These are phyloP conservation scores for Tolmerus cingulatus DNA, from an alignment of 2,888 invertebrate genomes.

Conservation along the genomic window DNA sequence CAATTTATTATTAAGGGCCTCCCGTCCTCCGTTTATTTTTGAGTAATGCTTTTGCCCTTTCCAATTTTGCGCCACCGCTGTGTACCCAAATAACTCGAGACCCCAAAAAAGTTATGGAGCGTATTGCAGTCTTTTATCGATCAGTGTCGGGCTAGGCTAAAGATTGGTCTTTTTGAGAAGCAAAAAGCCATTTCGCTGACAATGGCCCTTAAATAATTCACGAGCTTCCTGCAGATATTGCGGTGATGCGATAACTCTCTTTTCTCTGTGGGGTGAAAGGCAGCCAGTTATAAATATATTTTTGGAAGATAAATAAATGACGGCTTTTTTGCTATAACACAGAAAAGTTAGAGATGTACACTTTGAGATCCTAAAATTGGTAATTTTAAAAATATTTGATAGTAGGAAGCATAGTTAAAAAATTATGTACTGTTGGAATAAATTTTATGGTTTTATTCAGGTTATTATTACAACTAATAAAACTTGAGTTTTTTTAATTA, in stretches of 20 bases:
- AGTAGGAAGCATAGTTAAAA: neutral
- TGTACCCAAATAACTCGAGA: neutral
- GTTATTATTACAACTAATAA: neutral
- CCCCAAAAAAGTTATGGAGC: neutral
- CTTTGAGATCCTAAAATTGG: neutral
- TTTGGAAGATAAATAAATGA: neutral
- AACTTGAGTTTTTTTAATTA: too few relatives aligned
- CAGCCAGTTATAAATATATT: neutral
- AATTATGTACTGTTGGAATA: neutral
- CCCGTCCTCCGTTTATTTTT: constrained; percentile 11
- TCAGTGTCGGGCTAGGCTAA: neutral
- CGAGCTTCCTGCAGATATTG: constrained; percentile 34
- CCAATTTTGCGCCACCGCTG: neutral
- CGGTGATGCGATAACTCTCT: neutral
- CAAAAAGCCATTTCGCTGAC: constrained; percentile 33
- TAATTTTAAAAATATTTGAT: neutral
- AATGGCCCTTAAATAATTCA: constrained; percentile 38
- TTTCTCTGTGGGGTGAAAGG: neutral
- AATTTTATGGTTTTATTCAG: too few relatives aligned
- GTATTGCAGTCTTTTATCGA: constrained; percentile 29
- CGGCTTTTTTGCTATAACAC: neutral
- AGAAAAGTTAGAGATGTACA: neutral
- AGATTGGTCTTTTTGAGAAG: constrained; percentile 10
- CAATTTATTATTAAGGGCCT: constrained; percentile 35
- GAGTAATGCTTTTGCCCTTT: constrained; percentile 33